Conservation (phyloP, 2,113 vertebrate species). For the Crotalus helleri region DNA sequence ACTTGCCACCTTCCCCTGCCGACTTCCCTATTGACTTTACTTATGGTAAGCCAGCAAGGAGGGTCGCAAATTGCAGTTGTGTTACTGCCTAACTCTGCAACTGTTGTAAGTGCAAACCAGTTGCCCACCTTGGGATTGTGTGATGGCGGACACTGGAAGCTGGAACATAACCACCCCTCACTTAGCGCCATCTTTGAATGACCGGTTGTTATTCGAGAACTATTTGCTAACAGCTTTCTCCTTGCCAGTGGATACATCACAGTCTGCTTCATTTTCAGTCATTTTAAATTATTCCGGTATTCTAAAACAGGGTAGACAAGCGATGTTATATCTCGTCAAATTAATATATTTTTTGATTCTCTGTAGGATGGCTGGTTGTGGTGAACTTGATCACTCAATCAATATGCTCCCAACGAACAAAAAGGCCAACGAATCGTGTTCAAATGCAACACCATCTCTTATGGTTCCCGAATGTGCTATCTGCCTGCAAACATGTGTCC, state of each 20-base stretch:
- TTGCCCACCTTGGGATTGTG: neutral
- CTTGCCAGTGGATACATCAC: neutral
- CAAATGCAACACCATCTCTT: slow-evolving; percentile 76
- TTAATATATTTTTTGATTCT: slow-evolving; percentile 27
- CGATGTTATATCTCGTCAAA: neutral
- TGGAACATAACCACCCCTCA: neutral
- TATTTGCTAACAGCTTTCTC: neutral
- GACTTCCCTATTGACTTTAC: neutral
- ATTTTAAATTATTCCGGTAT: neutral
- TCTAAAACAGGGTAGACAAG: neutral
- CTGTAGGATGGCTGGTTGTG: slow-evolving; percentile 88
- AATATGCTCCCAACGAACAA: slow-evolving; percentile 79
- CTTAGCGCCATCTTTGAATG: neutral
- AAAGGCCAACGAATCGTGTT: slow-evolving; percentile 78
- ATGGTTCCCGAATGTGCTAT: slow-evolving; percentile 89
- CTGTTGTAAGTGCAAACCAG: neutral
- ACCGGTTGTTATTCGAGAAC: neutral
- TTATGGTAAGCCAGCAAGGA: neutral
- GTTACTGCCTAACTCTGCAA: neutral
- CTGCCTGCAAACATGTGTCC: slow-evolving; percentile 92
- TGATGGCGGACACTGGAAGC: neutral
- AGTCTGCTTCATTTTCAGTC: neutral
- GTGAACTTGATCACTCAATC: slow-evolving; percentile 81
- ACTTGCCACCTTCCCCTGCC: neutral
- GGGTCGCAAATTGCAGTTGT: neutral